phyloP scores from a whole-genome alignment of 2,888 invertebrate species.

The Cryptocheilus praepositus region DNA sequence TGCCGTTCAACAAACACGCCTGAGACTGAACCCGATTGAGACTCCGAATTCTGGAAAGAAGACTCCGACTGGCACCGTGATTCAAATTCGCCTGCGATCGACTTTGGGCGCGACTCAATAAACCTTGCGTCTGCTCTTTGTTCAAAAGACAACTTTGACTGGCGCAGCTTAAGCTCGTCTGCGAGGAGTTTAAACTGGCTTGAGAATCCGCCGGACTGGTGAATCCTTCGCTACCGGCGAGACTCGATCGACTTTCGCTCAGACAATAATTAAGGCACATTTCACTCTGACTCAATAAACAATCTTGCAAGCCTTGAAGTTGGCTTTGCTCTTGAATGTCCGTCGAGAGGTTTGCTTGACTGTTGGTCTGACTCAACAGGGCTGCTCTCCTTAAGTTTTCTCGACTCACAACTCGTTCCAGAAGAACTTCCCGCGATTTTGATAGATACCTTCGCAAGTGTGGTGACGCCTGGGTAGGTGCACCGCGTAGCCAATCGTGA shows the following conservation, averaged over 20 bases:
- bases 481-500: constrained; percentile 78
- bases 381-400: constrained; percentile 69
- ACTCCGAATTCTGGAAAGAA: constrained; percentile 69
- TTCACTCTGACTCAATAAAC: constrained; percentile 75
- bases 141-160: constrained; percentile 71
- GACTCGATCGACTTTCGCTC: constrained; percentile 62
- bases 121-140: constrained; percentile 72
- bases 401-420: constrained; percentile 75
- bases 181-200: constrained; percentile 67
- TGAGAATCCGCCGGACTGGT: constrained; percentile 68
- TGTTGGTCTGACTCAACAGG: constrained; percentile 68
- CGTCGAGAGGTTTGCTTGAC: constrained; percentile 64
- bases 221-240: constrained; percentile 66
- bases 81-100: constrained; percentile 68
- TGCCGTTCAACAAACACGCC: constrained; percentile 65
- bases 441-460: constrained; percentile 75
- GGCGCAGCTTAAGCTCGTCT: constrained; percentile 63
- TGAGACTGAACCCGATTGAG: constrained; percentile 73
- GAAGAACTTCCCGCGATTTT: constrained; percentile 76
- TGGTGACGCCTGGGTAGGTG: constrained; percentile 71
- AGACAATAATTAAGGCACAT: constrained; percentile 72
- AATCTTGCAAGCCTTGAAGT: constrained; percentile 51
- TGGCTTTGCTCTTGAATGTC: constrained; percentile 39
- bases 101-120: constrained; percentile 69
- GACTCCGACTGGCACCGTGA: constrained; percentile 61